Conservation (phyloP, 2,888 invertebrate genomes). For the Phrixothrix hirtus region DNA sequence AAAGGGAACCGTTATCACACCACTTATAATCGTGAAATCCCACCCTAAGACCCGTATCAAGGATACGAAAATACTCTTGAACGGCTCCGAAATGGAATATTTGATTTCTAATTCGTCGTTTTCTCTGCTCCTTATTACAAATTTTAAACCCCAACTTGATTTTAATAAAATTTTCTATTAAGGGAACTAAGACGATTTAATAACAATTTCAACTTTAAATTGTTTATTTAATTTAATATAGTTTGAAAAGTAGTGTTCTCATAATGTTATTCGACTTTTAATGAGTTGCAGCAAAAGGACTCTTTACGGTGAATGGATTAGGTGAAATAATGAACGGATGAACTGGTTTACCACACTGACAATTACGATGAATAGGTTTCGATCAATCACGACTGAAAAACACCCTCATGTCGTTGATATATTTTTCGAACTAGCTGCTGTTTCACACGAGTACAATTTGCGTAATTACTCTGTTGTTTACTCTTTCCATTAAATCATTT, state of each 20-base stretch:
- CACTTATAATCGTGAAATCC: constrained; percentile 17
- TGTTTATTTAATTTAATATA: not conserved
- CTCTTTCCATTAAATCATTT: not conserved
- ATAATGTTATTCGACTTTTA: constrained; percentile 4
- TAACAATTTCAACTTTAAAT: not conserved
- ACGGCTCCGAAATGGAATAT: constrained; percentile 45
- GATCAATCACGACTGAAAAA: constrained; percentile 34
- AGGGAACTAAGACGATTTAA: not conserved
- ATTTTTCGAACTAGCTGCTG: constrained; percentile 20
- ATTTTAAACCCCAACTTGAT: too few relatives aligned
- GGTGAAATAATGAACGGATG: constrained; percentile 41
- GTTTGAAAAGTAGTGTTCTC: not conserved
- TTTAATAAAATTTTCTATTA: not conserved
- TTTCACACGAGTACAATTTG: constrained; percentile 11
- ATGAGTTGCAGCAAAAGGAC: constrained; percentile 21
- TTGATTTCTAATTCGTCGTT: constrained; percentile 43
- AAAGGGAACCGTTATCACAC: constrained; percentile 8
- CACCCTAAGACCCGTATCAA: constrained; percentile 41
- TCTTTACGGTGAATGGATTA: constrained; percentile 27
- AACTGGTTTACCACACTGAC: constrained; percentile 35
- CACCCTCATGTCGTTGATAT: constrained; percentile 22
- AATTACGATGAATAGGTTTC: constrained; percentile 34
- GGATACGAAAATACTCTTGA: constrained; percentile 41
- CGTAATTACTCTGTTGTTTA: constrained; percentile 7
- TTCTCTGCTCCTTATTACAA: constrained; percentile 1